Evolutionary conservation across 2,888 invertebrate genomes (phyloP).

Genomic region (Volucella inanis): DNA sequence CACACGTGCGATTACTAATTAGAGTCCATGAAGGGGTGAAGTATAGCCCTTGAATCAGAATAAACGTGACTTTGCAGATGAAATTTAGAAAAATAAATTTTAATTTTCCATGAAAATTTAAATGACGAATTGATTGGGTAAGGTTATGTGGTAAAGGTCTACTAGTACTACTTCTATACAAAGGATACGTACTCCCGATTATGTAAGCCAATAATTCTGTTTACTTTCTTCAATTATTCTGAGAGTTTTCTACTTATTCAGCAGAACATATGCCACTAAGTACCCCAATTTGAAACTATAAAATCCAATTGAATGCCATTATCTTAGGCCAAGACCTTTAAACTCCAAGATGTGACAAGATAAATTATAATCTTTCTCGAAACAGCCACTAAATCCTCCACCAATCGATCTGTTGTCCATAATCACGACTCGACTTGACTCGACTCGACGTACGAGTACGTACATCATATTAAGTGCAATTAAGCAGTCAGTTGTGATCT

Average conservation of each 20-base stretch:
- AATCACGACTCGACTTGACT: conserved; percentile 10
- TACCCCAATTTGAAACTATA: not conserved
- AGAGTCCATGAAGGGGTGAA: conserved; percentile 44
- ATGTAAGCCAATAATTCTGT: no score
- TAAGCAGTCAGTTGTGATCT: conserved; percentile 68
- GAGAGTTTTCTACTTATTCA: no score
- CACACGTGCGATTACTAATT: conserved; percentile 72
- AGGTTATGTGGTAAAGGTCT: no score
- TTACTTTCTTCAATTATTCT: no score
- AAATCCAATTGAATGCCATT: not conserved
- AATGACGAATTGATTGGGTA: no score
- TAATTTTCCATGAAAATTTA: conserved; percentile 25
- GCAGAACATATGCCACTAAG: no score
- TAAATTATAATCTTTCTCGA: conserved; percentile 49
- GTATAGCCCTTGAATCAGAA: conserved; percentile 43
- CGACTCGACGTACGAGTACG: conserved; percentile 26
- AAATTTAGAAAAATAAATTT: conserved; percentile 19
- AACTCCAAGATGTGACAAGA: conserved; percentile 37
- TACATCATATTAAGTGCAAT: conserved; percentile 70
- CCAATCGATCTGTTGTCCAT: conserved; percentile 12
- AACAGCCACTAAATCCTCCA: conserved; percentile 41
- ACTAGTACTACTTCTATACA: no score
- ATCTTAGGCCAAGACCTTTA: conserved; percentile 9
- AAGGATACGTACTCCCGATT: no score
- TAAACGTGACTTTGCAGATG: conserved; percentile 62